Evolutionary conservation across 2,888 invertebrate species (phyloP).

Genomic region (Baccha elongata): DNA sequence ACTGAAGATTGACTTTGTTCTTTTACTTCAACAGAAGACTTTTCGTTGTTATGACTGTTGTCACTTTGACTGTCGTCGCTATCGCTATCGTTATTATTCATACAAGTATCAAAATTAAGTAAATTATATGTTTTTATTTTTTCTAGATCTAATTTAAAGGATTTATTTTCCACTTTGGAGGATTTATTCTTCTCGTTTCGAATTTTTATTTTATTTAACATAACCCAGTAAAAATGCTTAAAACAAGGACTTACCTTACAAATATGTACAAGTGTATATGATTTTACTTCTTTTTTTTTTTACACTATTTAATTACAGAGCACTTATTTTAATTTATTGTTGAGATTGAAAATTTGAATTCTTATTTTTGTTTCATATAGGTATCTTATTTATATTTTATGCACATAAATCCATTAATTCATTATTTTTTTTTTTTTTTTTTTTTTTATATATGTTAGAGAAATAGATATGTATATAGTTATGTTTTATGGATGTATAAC

Average conservation of each 20-base stretch:
- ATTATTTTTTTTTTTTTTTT: no score
- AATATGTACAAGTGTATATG: not conserved
- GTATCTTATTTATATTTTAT: no score
- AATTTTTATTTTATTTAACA: conserved; percentile 1
- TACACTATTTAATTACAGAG: not conserved
- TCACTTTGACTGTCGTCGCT: not conserved
- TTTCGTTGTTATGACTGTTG: not conserved
- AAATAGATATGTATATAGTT: no score
- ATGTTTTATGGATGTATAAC: no score
- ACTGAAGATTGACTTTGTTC: not conserved
- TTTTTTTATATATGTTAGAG: no score
- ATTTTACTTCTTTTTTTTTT: not conserved
- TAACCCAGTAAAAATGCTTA: conserved; percentile 5
- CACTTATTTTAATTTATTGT: not conserved
- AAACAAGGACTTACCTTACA: not conserved
- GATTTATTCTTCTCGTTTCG: conserved; percentile 9
- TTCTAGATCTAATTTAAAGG: conserved; percentile 2
- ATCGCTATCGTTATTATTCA: not conserved
- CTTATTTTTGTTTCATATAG: not conserved
- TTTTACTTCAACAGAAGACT: not conserved
- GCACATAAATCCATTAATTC: no score
- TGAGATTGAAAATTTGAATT: not conserved
- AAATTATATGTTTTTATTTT: not conserved
- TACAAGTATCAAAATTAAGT: no score
- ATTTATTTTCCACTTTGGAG: not conserved